phyloP scores from a whole-genome alignment of 2,113 vertebrate species.

The Leptobrachium leishanense region DNA sequence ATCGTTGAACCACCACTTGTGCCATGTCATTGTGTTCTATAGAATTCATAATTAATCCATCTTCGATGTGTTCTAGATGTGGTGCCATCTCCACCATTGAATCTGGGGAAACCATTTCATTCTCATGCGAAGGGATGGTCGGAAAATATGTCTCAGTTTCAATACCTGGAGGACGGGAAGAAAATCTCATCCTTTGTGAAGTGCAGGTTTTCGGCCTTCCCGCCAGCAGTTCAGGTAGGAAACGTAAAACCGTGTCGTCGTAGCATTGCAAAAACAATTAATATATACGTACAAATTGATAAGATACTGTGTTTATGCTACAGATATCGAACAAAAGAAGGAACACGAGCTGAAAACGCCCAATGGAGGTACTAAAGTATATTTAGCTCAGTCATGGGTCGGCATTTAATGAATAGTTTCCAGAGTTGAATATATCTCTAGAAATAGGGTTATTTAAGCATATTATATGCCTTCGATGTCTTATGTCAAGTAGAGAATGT shows the following conservation, averaged over 20 bases:
- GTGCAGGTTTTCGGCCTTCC: conserved; percentile 38
- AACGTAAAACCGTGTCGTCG: background rate
- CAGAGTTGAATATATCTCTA: no score
- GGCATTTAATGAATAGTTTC: no score
- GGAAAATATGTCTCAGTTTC: conserved; percentile 29
- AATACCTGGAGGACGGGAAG: conserved; percentile 20
- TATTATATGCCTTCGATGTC: background rate
- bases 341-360: background rate
- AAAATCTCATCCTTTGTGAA: conserved; percentile 33
- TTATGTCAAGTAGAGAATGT: background rate
- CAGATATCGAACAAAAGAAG: background rate
- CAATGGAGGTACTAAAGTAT: conserved; percentile 25
- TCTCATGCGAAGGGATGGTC: conserved; percentile 40
- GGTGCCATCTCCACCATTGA: conserved; percentile 38
- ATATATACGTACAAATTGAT: background rate
- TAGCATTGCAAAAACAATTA: background rate
- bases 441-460: no score
- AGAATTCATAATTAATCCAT: background rate
- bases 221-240: conserved; percentile 8
- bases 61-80: conserved; percentile 11
- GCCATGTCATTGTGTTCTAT: no score
- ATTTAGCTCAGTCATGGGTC: no score
- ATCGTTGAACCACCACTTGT: no score
- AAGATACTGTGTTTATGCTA: background rate
- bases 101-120: conserved; percentile 34